These are phyloP conservation scores for Sisor rabdophorus DNA, from an alignment of 2,113 vertebrate genomes.

Conservation along the genomic window DNA sequence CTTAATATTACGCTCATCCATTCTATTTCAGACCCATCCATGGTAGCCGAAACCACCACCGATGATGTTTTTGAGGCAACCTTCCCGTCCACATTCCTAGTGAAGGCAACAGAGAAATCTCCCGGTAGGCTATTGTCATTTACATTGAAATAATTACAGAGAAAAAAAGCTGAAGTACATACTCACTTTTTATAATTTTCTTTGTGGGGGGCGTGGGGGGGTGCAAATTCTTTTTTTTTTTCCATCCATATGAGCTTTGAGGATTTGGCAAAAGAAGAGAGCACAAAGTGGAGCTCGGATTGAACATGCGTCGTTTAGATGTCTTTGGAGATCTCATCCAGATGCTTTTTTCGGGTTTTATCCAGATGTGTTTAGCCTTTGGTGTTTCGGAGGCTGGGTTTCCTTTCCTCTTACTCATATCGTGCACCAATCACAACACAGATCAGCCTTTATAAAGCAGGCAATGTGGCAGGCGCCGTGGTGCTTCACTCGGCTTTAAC, in stretches of 20 bases:
- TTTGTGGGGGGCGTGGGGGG: no score
- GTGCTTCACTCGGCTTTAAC: constrained; percentile 38
- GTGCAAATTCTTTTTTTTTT: no score
- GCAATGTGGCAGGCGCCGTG: constrained; percentile 37
- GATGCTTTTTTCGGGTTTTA: constrained; percentile 32
- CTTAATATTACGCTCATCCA: not conserved
- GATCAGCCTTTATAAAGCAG: constrained; percentile 23
- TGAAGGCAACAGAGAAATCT: constrained; percentile 42
- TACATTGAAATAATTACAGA: not conserved
- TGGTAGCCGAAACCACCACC: constrained; percentile 24
- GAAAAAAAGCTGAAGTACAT: constrained; percentile 23
- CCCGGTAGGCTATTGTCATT: constrained; percentile 11
- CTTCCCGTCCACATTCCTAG: constrained; percentile 32
- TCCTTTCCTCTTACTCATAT: constrained; percentile 25
- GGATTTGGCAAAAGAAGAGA: constrained; percentile 36
- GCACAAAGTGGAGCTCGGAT: constrained; percentile 22
- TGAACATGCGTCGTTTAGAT: constrained; percentile 26
- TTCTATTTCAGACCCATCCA: constrained; percentile 33
- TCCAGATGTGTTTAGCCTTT: constrained; percentile 42
- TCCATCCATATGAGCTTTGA: constrained; percentile 11
- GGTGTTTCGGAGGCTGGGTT: constrained; percentile 24
- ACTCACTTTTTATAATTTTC: constrained; percentile 23
- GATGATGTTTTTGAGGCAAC: not conserved
- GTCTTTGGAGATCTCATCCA: constrained; percentile 41
- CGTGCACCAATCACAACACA: constrained; percentile 31